Percentiles rank a stretch among this genome's conserved stretches.
phyloP scores from a whole-genome alignment of 1,140 invertebrate genomes.

The Tetramorium parvispinum region DNA sequence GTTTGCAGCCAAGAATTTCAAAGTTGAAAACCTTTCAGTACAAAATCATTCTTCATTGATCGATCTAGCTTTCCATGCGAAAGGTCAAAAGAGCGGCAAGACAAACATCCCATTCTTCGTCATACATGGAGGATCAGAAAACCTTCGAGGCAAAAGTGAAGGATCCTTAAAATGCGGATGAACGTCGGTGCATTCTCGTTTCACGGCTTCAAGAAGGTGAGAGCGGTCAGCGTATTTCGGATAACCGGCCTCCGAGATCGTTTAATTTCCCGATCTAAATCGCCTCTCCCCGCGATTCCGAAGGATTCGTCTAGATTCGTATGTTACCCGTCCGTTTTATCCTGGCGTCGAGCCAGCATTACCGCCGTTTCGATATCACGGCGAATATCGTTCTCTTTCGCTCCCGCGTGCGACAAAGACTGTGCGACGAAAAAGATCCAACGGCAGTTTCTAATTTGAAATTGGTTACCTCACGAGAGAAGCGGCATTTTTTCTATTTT shows the following conservation, averaged over 20 bases:
- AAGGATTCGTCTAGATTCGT: constrained; percentile 13
- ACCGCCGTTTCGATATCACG: background rate
- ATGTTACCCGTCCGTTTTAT: constrained; percentile 19
- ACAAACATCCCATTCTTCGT: background rate
- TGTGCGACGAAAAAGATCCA: background rate
- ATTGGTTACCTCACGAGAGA: constrained; percentile 54
- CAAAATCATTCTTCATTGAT: background rate
- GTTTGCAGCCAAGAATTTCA: background rate
- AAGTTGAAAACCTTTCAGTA: background rate
- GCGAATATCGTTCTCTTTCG: constrained; percentile 8
- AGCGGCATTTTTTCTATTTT: constrained; percentile 37
- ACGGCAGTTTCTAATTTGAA: constrained; percentile 46
- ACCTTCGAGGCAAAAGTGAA: constrained; percentile 15
- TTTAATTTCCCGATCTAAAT: constrained; percentile 36
- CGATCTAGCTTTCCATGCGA: background rate
- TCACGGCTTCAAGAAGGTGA: constrained; percentile 62
- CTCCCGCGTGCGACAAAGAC: background rate
- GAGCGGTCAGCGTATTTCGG: constrained; percentile 8
- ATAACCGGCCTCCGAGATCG: background rate
- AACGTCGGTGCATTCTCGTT: constrained; percentile 57
- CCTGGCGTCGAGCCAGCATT: constrained; percentile 33
- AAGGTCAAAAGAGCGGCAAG: background rate
- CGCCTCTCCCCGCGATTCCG: background rate
- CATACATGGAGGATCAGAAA: background rate
- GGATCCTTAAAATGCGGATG: constrained; percentile 50